phyloP scores from a whole-genome alignment of 2,888 invertebrate species.

The Macrosiphum euphorbiae region DNA sequence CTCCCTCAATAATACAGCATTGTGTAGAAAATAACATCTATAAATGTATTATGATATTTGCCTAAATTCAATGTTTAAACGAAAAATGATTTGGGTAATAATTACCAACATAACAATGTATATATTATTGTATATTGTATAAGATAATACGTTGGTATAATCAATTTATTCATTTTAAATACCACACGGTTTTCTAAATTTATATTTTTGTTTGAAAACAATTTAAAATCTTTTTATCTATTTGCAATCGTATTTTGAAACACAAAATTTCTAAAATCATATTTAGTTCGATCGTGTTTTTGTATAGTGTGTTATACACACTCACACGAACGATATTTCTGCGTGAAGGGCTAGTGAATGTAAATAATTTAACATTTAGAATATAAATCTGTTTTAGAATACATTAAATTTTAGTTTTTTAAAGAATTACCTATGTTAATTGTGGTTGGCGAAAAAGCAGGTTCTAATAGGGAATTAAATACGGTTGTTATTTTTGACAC shows the following conservation, averaged over 20 bases:
- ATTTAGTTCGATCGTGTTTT: not conserved
- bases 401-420: not conserved
- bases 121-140: too few species aligned
- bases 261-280: not conserved
- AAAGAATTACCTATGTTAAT: not conserved
- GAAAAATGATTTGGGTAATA: not conserved
- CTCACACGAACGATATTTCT: not conserved
- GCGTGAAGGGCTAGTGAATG: not conserved
- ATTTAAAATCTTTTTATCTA: not conserved
- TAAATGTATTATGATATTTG: not conserved
- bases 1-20: not conserved
- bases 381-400: not conserved
- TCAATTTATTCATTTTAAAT: not conserved
- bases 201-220: not conserved
- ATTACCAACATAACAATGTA: not conserved
- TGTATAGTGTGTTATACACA: not conserved
- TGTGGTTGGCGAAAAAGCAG: not conserved
- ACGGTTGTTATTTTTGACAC: not conserved
- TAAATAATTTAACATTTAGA: not conserved
- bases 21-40: not conserved
- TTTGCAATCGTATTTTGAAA: not conserved
- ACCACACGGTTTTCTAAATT: not conserved
- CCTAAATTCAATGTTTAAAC: not conserved
- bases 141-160: not conserved
- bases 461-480: not conserved